Percentiles rank a stretch among this genome's conserved stretches.
phyloP scores from a whole-genome alignment of 2,797 vertebrate genomes.

The Hipposideros larvatus region DNA sequence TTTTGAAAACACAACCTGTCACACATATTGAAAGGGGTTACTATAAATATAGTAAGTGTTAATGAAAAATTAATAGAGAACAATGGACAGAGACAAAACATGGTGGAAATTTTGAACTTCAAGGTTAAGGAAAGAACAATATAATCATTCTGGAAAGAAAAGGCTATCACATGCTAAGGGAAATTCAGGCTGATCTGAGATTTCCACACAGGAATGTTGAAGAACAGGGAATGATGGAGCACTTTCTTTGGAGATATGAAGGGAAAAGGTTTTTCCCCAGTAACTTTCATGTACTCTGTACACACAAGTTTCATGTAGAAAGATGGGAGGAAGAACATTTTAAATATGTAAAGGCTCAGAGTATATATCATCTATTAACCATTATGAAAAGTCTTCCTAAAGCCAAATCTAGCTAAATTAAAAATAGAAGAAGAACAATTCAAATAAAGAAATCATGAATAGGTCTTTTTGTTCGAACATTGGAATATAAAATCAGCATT shows the following conservation, averaged over 20 bases:
- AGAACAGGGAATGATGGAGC: neutral
- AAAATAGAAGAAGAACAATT: slow-evolving; percentile 44
- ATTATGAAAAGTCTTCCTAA: neutral
- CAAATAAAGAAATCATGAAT: neutral
- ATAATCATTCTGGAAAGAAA: neutral
- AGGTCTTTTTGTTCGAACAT: neutral
- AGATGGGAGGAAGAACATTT: neutral
- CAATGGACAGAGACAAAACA: neutral
- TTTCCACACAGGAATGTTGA: neutral
- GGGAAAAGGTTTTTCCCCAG: neutral
- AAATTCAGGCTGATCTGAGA: neutral
- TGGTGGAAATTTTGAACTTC: neutral
- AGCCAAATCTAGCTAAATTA: neutral
- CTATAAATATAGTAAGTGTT: neutral
- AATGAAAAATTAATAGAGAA: neutral
- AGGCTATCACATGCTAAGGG: neutral
- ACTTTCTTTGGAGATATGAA: neutral
- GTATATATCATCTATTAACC: neutral
- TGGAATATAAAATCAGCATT: neutral
- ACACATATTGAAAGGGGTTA: neutral
- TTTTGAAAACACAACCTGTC: neutral
- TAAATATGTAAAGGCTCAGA: neutral
- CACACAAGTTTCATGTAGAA: neutral
- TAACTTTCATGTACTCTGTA: neutral
- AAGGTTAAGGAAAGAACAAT: neutral